Evolutionary conservation across 2,888 invertebrate genomes (phyloP).

Genomic region (Ophonus ardosiacus): DNA sequence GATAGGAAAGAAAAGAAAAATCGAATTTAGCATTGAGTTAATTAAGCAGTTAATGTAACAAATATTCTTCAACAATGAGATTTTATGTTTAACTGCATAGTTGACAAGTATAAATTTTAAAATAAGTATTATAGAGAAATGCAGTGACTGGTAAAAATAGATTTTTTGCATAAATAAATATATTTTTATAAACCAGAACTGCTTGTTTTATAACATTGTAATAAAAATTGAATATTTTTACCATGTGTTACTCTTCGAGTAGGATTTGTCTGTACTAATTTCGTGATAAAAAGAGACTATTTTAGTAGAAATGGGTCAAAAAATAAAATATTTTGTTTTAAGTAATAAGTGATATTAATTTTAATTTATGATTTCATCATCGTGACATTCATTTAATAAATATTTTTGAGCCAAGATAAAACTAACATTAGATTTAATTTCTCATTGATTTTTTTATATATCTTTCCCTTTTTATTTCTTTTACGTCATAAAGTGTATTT

Average conservation of each 20-base stretch:
- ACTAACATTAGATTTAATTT: neutral
- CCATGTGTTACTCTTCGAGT: constrained; percentile 42
- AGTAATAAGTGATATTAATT: constrained; percentile 53
- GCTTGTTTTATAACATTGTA: constrained; percentile 52
- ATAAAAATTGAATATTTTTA: constrained; percentile 45
- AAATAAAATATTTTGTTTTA: constrained; percentile 59
- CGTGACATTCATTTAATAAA: constrained; percentile 11
- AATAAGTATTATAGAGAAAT: constrained; percentile 48
- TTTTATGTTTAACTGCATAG: constrained; percentile 26
- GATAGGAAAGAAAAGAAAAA: constrained; percentile 2
- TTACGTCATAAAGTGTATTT: neutral
- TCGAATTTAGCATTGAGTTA: constrained; percentile 24
- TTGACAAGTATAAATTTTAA: constrained; percentile 27
- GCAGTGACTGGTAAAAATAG: constrained; percentile 60
- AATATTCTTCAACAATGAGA: neutral
- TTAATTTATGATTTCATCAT: constrained; percentile 8
- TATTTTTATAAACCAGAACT: constrained; percentile 60
- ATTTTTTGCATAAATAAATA: constrained; percentile 58
- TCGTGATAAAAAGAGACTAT: constrained; percentile 54
- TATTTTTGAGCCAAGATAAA: neutral
- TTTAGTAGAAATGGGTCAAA: constrained; percentile 50
- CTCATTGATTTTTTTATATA: neutral
- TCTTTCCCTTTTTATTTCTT: neutral
- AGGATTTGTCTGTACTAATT: constrained; percentile 52
- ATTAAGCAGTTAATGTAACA: neutral